Percentiles rank a stretch among this genome's conserved stretches.
Evolutionary conservation across 92 coral and sea anemone species (phyloP).

Genomic region (Palythoa heliodiscus): DNA sequence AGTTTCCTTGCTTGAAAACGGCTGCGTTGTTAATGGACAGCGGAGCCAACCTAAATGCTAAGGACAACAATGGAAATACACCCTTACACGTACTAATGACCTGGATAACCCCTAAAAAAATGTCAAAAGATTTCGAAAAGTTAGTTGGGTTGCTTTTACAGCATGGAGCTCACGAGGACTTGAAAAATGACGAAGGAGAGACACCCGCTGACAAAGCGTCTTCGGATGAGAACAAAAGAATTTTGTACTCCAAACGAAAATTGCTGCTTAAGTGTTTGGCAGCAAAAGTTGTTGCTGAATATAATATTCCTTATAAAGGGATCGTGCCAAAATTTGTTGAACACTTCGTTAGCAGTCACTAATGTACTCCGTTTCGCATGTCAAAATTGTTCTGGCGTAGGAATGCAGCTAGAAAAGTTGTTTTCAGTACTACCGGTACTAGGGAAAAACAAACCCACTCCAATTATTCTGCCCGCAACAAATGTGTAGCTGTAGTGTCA

Average conservation of each 20-base stretch:
- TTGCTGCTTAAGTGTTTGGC: constrained; percentile 79
- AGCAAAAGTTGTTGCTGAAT: constrained; percentile 69
- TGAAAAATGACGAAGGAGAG: constrained; percentile 61
- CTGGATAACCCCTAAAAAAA: constrained; percentile 58
- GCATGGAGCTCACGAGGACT: constrained; percentile 71
- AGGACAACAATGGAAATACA: constrained; percentile 69
- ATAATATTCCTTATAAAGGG: constrained; percentile 65
- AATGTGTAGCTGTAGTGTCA: too few relatives aligned
- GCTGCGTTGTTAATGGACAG: constrained; percentile 63
- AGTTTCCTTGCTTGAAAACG: constrained; percentile 65
- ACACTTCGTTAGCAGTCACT: constrained; percentile 74
- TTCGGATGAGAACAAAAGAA: constrained; percentile 59
- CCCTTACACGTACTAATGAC: constrained; percentile 71
- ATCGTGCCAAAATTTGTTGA: constrained; percentile 83
- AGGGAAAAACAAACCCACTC: too few relatives aligned
- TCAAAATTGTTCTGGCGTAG: too few relatives aligned
- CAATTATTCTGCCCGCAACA: too few relatives aligned
- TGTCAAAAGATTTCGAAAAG: constrained; percentile 49
- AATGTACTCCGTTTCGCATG: background rate
- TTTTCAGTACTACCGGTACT: too few relatives aligned
- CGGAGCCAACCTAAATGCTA: constrained; percentile 75
- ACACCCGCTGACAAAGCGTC: constrained; percentile 69
- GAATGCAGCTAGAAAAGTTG: too few relatives aligned
- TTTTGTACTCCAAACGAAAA: constrained; percentile 58
- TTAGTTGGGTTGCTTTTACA: constrained; percentile 61